Percentiles rank a stretch among this genome's conserved stretches.
Conservation (phyloP, 2,797 vertebrate genomes). For the Yasuhikotakia modesta region DNA sequence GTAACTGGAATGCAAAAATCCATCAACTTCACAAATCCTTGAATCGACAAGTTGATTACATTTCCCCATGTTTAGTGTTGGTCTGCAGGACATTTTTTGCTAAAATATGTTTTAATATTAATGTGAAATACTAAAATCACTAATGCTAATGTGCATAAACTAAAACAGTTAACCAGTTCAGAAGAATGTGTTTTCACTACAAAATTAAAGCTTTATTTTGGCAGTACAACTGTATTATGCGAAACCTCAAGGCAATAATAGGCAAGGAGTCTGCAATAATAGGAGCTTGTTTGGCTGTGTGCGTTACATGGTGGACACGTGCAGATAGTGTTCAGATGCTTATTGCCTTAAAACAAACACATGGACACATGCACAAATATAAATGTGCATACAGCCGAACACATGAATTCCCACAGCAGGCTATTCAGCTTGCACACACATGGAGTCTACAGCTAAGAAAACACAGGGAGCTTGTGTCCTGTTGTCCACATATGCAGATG, state of each 20-base stretch:
- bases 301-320: background rate
- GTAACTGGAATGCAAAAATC: conserved; percentile 11
- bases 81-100: no score
- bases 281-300: background rate
- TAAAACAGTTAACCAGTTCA: no score
- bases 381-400: no score
- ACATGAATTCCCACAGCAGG: no score
- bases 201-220: background rate
- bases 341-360: conserved; percentile 16
- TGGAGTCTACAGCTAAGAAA: conserved; percentile 55
- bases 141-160: background rate
- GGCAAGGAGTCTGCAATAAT: background rate
- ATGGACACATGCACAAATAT: no score
- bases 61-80: background rate
- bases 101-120: no score
- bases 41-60: background rate
- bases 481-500: conserved; percentile 14
- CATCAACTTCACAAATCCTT: background rate
- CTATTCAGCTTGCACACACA: conserved; percentile 50
- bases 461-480: conserved; percentile 42
- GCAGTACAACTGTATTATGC: background rate
- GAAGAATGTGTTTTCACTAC: background rate
- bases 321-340: background rate
- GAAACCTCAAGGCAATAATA: background rate
- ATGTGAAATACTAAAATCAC: background rate